Conservation (phyloP, 1,140 invertebrate genomes). For the Macrotrachela quadricornifera region DNA sequence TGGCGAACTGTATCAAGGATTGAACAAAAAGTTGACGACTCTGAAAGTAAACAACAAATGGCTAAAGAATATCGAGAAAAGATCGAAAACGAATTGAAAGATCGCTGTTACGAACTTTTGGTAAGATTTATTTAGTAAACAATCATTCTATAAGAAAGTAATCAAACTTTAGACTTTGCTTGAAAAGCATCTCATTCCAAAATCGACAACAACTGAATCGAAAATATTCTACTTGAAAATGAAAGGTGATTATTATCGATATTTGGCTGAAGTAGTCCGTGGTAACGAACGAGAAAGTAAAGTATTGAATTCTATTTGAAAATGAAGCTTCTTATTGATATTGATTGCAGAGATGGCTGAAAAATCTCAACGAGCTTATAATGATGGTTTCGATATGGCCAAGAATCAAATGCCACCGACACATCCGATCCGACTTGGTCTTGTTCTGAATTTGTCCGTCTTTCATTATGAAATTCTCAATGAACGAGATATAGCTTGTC, state of each 20-base stretch:
- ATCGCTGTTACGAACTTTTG: constrained; percentile 90
- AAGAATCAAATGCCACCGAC: background rate
- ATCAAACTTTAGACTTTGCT: constrained; percentile 52
- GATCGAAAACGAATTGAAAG: constrained; percentile 88
- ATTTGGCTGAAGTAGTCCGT: constrained; percentile 86
- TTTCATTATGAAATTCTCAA: constrained; percentile 97
- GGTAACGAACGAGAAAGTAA: constrained; percentile 79
- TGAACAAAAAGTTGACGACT: constrained; percentile 65
- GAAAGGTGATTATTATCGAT: constrained; percentile 89
- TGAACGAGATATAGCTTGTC: constrained; percentile 64
- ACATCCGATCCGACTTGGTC: constrained; percentile 42
- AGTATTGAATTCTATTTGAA: constrained; percentile 44
- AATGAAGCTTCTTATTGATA: constrained; percentile 84
- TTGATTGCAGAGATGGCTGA: constrained; percentile 43
- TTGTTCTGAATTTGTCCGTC: constrained; percentile 78
- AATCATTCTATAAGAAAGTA: constrained; percentile 10
- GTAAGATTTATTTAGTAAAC: background rate
- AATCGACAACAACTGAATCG: constrained; percentile 84
- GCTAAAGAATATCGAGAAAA: constrained; percentile 92
- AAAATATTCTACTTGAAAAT: constrained; percentile 98
- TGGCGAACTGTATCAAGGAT: constrained; percentile 91
- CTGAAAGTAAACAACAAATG: constrained; percentile 86
- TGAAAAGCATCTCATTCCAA: constrained; percentile 86
- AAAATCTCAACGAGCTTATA: background rate
- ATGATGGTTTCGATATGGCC: background rate